Evolutionary conservation across 2,113 vertebrate species (phyloP), one percentile per base, ranked within the genome.

Genomic region (Passerina amoena): DNA sequence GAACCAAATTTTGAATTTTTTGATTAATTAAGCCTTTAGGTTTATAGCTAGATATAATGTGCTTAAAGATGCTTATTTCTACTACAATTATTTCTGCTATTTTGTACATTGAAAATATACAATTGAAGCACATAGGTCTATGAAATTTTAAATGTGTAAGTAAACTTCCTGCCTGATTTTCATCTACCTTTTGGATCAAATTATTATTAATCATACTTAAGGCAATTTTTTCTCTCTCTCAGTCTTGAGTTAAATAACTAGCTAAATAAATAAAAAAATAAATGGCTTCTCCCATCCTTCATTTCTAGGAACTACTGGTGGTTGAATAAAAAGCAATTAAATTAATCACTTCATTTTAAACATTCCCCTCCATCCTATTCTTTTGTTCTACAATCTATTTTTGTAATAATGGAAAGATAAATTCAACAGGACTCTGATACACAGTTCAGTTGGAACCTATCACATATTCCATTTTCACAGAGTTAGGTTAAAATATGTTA

Each of bases 311-410:
- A 33, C 5, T n/a, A 51, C 47, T 78, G 31, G 25, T 50, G 44
- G 31, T 42, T 84, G 61, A 95, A 89, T 59, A 71, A 86, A 92
- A 94, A 91, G 4, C 66, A 78, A 45, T 92, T 91, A 75, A 81
- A 22, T 73, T 86, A 94, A 92, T 91, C 19, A 65, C 50, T 94
- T 56, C 2, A 57, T 87, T 88, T 94, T 35, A 69, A 84, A 86
- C 64, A 73, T 44, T 87, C 57, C 11, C 4, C 31, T 89, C 37
- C 25, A 47, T n/a, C 21, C 22, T 40, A 27, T 60, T 84, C 47
- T 89, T 80, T 88, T 86, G 57, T 90, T 88, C 61, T 60, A 22
- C 20, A 21, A 69, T 42, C 69, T 84, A 11, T 60, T 92, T 94
- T 85, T 79, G 28, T 61, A 81, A 57, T 37, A 89, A 56, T n/a